Evolutionary conservation across 2,113 vertebrate genomes (phyloP), one percentile per base, ranked within the genome.

Genomic region (Chloebia gouldiae): DNA sequence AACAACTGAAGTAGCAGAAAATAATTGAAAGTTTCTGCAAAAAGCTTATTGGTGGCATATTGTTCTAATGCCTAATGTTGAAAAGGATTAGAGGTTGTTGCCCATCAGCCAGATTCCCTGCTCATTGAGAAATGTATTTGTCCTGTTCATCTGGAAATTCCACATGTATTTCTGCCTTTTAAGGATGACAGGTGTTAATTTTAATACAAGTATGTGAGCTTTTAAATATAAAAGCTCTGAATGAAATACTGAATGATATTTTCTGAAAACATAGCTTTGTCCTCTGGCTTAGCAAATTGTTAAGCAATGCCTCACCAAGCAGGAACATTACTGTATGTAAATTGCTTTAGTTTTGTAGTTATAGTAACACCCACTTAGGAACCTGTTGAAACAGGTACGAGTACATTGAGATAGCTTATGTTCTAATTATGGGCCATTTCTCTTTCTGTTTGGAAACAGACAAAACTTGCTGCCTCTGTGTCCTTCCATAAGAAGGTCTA

Each of bases 381-480:
- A 81, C 85, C 42, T 95, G 94, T 92, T 92, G 73, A 75, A 87
- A 92, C 88, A 93, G 56, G 85, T 78, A 78, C 47, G 42, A 81
- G 40, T 77, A 37, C 64, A 28, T 28, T 84, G 85, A 84, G 69
- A 81, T 16, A 27, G 20, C n/a, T 70, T 84, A 20, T 31, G 50
- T 65, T 91, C 50, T 70, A 76, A 69, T 72, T 69, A 61, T 12
- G 50, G n/a, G 60, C 22, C 54, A 15, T 91, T 88, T 40, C 60
- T 94, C 68, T 75, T 86, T 42, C 25, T 4, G 59, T n/a, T 16
- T 50, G 30, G 53, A 72, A 80, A 23, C 49, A 76, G 70, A 59
- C 47, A 65, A 77, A 73, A 61, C 47, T 66, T 15, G 5, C 24
- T 54, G 21, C 30, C 24, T 86, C 35, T 51, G 0, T 75, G 39